Percentiles rank a stretch among this genome's conserved stretches.
These are phyloP conservation scores for Irena cyanogastra DNA, from an alignment of 2,113 vertebrate genomes.

Conservation along the genomic window DNA sequence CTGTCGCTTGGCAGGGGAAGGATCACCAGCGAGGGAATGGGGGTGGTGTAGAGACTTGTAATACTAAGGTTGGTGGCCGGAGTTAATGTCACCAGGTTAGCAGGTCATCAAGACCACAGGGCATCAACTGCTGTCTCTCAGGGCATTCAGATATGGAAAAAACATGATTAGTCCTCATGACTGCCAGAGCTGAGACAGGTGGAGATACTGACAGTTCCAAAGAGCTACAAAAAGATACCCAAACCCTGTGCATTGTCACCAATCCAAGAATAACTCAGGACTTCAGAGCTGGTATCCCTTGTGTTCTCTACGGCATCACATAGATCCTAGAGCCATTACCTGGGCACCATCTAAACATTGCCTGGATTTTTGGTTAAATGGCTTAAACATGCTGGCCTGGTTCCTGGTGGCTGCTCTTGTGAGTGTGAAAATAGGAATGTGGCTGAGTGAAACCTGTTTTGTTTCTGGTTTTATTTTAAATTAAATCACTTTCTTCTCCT, in stretches of 20 bases:
- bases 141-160: neutral
- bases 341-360: neutral
- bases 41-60: neutral
- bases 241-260: neutral
- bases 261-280: neutral
- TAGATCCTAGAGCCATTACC: neutral
- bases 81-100: neutral
- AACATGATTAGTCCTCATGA: neutral
- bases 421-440: neutral
- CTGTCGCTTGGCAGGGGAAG: neutral
- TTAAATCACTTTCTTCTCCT: neutral
- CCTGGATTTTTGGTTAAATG: neutral
- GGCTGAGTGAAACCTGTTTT: neutral
- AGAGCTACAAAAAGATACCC: neutral
- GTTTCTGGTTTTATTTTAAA: neutral
- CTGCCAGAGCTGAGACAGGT: neutral
- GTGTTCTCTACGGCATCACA: neutral
- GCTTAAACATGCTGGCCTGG: neutral
- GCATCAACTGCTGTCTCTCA: neutral
- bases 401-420: neutral
- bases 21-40: neutral
- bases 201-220: neutral
- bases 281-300: neutral
- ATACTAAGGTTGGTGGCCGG: neutral
- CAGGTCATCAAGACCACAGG: neutral